Evolutionary conservation across 30 jellyfish, hydroid and myxozoan genomes (phyloP).

Genomic region (Aurelia sp.): DNA sequence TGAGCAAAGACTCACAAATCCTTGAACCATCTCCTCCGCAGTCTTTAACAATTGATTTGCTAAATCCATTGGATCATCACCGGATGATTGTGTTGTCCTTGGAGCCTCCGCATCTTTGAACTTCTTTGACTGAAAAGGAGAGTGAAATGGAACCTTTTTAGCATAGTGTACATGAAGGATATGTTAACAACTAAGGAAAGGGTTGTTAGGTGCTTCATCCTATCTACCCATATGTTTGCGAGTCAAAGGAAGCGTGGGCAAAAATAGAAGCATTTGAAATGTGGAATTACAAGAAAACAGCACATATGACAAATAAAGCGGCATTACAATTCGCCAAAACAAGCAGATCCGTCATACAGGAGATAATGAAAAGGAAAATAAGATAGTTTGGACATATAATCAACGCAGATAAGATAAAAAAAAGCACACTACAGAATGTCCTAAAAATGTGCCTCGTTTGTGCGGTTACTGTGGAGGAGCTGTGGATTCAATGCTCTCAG

Average conservation of each 20-base stretch:
- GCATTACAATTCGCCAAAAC: neutral
- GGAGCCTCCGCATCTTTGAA: conserved; percentile 95
- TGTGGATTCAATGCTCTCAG: too few relatives aligned
- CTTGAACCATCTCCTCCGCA: conserved; percentile 73
- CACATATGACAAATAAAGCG: too few relatives aligned
- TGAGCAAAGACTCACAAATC: conserved; percentile 24
- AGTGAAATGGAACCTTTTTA: neutral
- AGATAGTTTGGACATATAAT: too few relatives aligned
- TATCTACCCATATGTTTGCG: too few relatives aligned
- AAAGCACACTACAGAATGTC: neutral
- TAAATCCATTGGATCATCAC: conserved; percentile 72
- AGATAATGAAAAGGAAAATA: too few relatives aligned
- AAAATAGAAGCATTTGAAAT: too few relatives aligned
- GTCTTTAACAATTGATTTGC: conserved; percentile 74
- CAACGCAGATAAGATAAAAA: neutral
- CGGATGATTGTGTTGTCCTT: conserved; percentile 15
- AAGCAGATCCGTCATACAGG: neutral
- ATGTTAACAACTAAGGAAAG: too few relatives aligned
- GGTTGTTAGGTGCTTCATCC: too few relatives aligned
- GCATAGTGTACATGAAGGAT: neutral
- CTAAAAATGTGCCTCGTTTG: too few relatives aligned
- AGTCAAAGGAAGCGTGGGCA: too few relatives aligned
- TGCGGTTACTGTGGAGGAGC: too few relatives aligned
- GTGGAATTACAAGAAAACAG: too few relatives aligned
- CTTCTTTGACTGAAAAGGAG: conserved; percentile 61